Evolutionary conservation across 2,888 invertebrate species (phyloP).

Genomic region (Axea sp.): DNA sequence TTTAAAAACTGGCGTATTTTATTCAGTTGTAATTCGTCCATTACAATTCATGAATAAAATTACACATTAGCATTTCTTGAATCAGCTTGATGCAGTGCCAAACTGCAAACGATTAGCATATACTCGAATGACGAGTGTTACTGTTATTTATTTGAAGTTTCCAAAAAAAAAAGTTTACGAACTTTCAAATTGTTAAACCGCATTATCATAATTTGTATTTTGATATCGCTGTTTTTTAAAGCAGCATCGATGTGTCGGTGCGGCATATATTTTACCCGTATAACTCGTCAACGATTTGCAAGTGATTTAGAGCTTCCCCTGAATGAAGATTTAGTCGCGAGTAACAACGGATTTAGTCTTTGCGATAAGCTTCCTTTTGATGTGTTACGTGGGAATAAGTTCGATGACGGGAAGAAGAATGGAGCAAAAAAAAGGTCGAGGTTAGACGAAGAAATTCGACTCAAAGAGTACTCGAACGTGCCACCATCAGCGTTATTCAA

Average conservation of each 20-base stretch:
- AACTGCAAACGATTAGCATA: slow-evolving; percentile 5
- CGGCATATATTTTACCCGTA: too few relatives aligned
- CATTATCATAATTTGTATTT: neutral
- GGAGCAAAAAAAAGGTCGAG: slow-evolving; percentile 50
- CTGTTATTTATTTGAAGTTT: neutral
- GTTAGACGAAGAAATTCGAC: slow-evolving; percentile 67
- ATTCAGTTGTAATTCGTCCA: too few relatives aligned
- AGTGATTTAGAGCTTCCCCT: slow-evolving; percentile 34
- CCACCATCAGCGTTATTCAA: slow-evolving; percentile 75
- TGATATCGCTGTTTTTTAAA: too few relatives aligned
- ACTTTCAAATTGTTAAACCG: neutral
- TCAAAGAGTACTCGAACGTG: slow-evolving; percentile 69
- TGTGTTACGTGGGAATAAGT: slow-evolving; percentile 21
- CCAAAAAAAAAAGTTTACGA: neutral
- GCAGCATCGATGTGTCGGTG: too few relatives aligned
- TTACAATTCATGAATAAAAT: too few relatives aligned
- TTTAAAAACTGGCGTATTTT: too few relatives aligned
- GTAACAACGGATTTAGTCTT: slow-evolving; percentile 42
- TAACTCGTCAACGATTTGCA: neutral
- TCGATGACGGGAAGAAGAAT: slow-evolving; percentile 30
- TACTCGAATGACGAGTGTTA: neutral
- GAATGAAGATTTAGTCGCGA: slow-evolving; percentile 25
- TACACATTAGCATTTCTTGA: slow-evolving; percentile 25
- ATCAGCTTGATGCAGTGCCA: slow-evolving; percentile 8
- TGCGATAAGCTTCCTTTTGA: slow-evolving; percentile 39